Conservation (phyloP, 2,888 invertebrate genomes). For the Quadroppia sp. region DNA sequence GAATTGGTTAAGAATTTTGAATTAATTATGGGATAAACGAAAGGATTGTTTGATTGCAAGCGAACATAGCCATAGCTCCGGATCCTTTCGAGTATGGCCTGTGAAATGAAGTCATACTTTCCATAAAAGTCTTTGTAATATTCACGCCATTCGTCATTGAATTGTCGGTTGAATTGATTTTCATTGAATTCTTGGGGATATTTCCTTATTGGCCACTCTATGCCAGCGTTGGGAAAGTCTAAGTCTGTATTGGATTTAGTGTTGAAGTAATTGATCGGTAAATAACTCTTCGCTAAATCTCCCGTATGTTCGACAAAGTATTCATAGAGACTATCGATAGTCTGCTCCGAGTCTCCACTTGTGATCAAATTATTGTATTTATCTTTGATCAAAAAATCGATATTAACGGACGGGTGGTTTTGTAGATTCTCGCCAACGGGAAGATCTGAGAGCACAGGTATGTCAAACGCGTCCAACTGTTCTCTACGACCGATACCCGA, state of each 20-base stretch:
- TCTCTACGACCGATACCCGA: constrained; percentile 10
- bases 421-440: background rate
- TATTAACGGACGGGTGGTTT: constrained; percentile 4
- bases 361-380: too few relatives aligned
- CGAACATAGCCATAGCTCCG: background rate
- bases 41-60: background rate
- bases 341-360: background rate
- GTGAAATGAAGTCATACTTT: background rate
- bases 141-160: background rate
- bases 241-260: too few relatives aligned
- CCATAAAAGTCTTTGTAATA: background rate
- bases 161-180: too few relatives aligned
- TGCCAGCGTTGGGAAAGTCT: too few relatives aligned
- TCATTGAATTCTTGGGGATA: too few relatives aligned
- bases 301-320: background rate
- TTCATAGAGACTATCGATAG: background rate
- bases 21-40: constrained; percentile 2
- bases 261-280: background rate
- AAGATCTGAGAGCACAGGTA: background rate
- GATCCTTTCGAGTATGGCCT: background rate
- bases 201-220: too few relatives aligned
- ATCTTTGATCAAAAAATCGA: background rate
- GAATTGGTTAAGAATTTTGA: background rate
- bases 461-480: background rate
- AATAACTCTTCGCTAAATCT: background rate